Percentiles rank a stretch among this genome's conserved stretches.
Conservation (phyloP, 2,797 vertebrate species). For the Bovichtus variegatus region DNA sequence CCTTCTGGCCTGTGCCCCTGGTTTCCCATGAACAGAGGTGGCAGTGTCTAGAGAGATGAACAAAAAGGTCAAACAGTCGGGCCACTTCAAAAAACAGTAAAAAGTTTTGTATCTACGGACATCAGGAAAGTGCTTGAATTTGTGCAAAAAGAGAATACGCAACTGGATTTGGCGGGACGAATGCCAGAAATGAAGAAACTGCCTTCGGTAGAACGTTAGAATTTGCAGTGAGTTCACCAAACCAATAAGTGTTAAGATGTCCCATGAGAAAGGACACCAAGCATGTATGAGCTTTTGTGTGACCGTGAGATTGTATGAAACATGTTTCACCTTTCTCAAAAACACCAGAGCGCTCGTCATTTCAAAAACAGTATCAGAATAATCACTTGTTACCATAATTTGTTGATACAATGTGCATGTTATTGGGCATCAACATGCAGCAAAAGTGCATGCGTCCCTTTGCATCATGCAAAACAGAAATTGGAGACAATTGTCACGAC, state of each 20-base stretch:
- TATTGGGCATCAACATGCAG: neutral
- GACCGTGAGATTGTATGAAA: slow-evolving; percentile 15
- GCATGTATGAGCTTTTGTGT: neutral
- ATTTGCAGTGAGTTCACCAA: slow-evolving; percentile 20
- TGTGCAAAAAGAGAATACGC: slow-evolving; percentile 80
- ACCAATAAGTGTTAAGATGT: neutral
- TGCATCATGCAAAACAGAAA: slow-evolving; percentile 16
- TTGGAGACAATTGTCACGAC: neutral
- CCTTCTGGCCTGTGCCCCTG: slow-evolving; percentile 32
- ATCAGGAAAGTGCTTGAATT: slow-evolving; percentile 84
- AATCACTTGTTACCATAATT: neutral
- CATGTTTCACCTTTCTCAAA: slow-evolving; percentile 12
- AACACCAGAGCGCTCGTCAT: slow-evolving; percentile 5
- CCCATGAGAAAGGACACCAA: neutral
- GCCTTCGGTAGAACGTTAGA: slow-evolving; percentile 42
- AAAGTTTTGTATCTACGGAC: slow-evolving; percentile 58
- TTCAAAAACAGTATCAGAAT: slow-evolving; percentile 6
- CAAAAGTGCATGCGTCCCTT: slow-evolving; percentile 11
- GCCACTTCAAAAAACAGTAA: slow-evolving; percentile 59
- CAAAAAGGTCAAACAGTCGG: slow-evolving; percentile 64
- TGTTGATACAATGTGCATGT: neutral
- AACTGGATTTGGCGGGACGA: slow-evolving; percentile 42
- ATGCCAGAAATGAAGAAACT: slow-evolving; percentile 32
- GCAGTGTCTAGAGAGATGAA: slow-evolving; percentile 70
- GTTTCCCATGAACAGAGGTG: slow-evolving; percentile 45